phyloP scores from a whole-genome alignment of 1,140 invertebrate genomes.

The Drosophila yakuba region DNA sequence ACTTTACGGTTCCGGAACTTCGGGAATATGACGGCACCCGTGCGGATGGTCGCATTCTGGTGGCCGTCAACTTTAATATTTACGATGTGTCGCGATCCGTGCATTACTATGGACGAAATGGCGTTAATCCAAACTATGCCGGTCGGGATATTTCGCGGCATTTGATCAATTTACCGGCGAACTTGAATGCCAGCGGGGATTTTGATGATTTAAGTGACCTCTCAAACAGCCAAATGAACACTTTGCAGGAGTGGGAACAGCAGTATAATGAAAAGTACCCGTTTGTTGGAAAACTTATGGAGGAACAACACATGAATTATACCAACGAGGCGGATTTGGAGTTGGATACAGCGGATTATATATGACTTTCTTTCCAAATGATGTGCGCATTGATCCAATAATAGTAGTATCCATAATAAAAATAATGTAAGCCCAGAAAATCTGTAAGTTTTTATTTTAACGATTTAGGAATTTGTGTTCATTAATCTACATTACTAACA shows the following conservation, averaged over 20 bases:
- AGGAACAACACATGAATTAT: constrained; percentile 15
- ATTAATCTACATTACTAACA: too few species aligned
- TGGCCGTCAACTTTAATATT: constrained; percentile 56
- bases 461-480: too few species aligned
- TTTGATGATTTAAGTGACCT: constrained; percentile 57
- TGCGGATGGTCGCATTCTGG: constrained; percentile 48
- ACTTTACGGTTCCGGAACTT: constrained; percentile 52
- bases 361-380: background rate
- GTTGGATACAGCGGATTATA: background rate
- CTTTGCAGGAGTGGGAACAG: constrained; percentile 49
- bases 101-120: constrained; percentile 54
- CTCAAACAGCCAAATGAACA: constrained; percentile 29
- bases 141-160: constrained; percentile 55
- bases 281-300: constrained; percentile 35
- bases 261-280: constrained; percentile 52
- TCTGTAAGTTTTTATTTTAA: too few species aligned
- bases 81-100: constrained; percentile 53
- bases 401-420: too few species aligned
- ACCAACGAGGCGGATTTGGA: constrained; percentile 26
- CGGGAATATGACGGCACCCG: constrained; percentile 45
- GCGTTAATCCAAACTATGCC: constrained; percentile 52
- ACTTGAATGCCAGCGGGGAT: constrained; percentile 4
- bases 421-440: too few species aligned
- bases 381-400: too few species aligned
- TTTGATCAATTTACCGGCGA: constrained; percentile 47